These are phyloP conservation scores for Paracentrotus lividus DNA, from an alignment of 53 echinoderm and acorn worm genomes.

Conservation along the genomic window DNA sequence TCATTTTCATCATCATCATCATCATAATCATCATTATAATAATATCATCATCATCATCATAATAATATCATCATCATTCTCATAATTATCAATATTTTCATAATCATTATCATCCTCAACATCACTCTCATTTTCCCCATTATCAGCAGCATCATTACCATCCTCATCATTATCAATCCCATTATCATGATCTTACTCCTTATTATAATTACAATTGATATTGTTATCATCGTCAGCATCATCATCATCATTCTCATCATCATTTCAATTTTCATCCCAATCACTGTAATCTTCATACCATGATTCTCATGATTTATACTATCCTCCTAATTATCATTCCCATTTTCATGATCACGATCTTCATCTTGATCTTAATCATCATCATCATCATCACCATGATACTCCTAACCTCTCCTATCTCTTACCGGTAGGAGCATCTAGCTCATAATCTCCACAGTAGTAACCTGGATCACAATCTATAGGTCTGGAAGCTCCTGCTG, in stretches of 20 bases:
- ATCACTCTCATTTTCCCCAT: background rate
- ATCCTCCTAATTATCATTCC: background rate
- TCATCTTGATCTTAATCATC: background rate
- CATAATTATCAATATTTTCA: background rate
- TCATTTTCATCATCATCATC: background rate
- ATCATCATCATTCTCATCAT: background rate
- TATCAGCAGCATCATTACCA: background rate
- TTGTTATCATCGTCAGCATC: background rate
- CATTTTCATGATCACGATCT: background rate
- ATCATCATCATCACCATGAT: background rate
- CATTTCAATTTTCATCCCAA: background rate
- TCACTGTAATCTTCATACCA: background rate
- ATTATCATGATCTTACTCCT: background rate
- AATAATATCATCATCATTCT: background rate
- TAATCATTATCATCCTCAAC: background rate
- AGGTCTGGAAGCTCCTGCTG: conserved; percentile 86
- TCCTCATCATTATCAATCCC: background rate
- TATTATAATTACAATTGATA: background rate
- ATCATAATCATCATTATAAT: background rate
- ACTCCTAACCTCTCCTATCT: background rate
- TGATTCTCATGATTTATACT: too few species aligned
- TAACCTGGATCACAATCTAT: conserved; percentile 86
- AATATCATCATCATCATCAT: background rate
- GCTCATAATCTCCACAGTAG: conserved; percentile 94
- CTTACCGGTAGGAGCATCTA: conserved; percentile 87